Base-by-base conservation (phyloP, 2,113 vertebrate genomes). In the Erinaceus europaeus region DNA sequence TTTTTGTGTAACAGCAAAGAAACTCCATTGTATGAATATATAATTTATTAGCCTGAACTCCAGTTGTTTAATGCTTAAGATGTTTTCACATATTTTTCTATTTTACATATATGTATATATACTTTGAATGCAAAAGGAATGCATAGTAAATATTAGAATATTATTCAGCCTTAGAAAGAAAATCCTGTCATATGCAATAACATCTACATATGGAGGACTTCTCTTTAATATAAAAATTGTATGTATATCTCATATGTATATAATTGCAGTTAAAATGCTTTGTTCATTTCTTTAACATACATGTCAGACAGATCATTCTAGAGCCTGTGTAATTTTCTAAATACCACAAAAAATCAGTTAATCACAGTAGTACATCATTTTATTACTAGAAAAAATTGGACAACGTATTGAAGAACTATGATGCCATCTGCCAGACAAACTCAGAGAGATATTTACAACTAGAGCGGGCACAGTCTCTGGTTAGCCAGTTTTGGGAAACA, bases 401-500 rank as follows among this genome's bases (percentile, higher is more conserved):
- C 93, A 95, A 88, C 21, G 96, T 99, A 17, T 44, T 98, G 86
- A 98, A 98, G 93, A 98, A 98, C 83, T 99, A 98, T 25, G 97
- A 97, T 57, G 38, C 69, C 17, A 97, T 99, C 92, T 99, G 98
- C 96, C 98, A 99, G 86, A 97, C 98, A 94, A 99, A 99, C 94
- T 98, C 99, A 0, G 99, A 99, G 95, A 97, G 99, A 86, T 98
- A 97, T 67, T 98, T 99, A n/a, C 99, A 99, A 95, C 96, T 99
- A 83, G 99, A 99, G 86, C 96, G 98, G 67, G 98, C 98, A 46
- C 99, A 99, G 92, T 99, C 98, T 10, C 96, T 99, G 38, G 98
- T 98, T 77, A 97, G 95, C 91, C 99, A 99, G 97, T 99, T 99
- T 96, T 99, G 99, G 98, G 99, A 99, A 97, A 99, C 99, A 1